Evolutionary conservation across 2,888 invertebrate genomes (phyloP).

Genomic region (Lochmaea crataegi): DNA sequence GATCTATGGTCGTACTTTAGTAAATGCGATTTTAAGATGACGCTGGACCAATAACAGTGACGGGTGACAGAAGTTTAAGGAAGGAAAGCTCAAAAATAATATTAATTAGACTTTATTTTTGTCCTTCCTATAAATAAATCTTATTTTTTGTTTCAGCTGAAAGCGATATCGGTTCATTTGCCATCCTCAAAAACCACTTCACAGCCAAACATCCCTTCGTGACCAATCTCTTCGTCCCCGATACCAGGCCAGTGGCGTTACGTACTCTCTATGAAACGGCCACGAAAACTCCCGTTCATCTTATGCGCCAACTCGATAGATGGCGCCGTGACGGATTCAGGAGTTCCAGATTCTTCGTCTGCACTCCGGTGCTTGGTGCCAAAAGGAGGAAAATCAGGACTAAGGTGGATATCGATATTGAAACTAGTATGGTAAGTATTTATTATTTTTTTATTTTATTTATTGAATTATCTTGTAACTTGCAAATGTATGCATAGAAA

Average conservation of each 20-base stretch:
- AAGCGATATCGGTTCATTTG: constrained; percentile 91
- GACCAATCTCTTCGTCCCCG: constrained; percentile 80
- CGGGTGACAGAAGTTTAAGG: too few species aligned
- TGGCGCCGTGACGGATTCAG: constrained; percentile 73
- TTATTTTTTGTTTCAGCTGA: constrained; percentile 74
- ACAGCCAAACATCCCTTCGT: constrained; percentile 76
- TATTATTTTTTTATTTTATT: too few species aligned
- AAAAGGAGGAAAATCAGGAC: constrained; percentile 76
- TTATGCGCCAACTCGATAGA: constrained; percentile 76
- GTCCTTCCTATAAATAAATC: too few species aligned
- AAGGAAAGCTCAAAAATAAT: not conserved
- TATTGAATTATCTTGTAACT: too few species aligned
- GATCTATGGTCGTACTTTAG: too few species aligned
- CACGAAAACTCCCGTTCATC: constrained; percentile 73
- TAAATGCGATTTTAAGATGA: too few species aligned
- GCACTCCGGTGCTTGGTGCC: constrained; percentile 83
- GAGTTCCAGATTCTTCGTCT: constrained; percentile 79
- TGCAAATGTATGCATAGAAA: too few species aligned
- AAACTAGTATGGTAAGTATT: constrained; percentile 88
- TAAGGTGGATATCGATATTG: constrained; percentile 84
- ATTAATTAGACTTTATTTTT: not conserved
- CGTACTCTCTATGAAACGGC: constrained; percentile 81
- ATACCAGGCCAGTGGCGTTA: constrained; percentile 80
- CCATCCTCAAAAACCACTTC: constrained; percentile 82
- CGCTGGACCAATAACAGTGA: too few species aligned